Evolutionary conservation across 2,888 invertebrate genomes (phyloP).

Genomic region (Priocnemis perturbator): DNA sequence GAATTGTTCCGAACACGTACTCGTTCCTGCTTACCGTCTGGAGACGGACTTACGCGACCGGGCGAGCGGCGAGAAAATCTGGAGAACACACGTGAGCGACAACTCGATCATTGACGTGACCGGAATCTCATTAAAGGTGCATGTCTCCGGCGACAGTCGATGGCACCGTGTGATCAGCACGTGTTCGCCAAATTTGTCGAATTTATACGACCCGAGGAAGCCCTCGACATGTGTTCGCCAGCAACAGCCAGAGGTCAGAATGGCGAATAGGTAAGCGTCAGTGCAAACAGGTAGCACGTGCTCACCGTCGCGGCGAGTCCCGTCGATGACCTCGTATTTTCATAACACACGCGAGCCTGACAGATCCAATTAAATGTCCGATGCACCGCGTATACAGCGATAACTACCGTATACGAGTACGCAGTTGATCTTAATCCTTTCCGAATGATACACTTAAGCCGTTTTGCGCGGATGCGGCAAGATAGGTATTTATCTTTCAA

Average conservation of each 20-base stretch:
- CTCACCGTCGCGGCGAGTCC: constrained; percentile 12
- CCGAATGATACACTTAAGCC: no score
- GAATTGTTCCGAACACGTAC: no score
- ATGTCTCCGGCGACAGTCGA: constrained; percentile 20
- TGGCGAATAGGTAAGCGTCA: constrained; percentile 27
- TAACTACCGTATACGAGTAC: no score
- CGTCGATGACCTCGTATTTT: background rate
- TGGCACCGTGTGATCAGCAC: constrained; percentile 40
- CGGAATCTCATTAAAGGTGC: constrained; percentile 62
- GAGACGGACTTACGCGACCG: no score
- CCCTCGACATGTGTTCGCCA: constrained; percentile 53
- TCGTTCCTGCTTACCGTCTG: no score
- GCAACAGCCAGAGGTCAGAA: constrained; percentile 40
- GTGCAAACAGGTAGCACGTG: constrained; percentile 57
- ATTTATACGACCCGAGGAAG: constrained; percentile 26
- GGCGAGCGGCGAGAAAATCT: constrained; percentile 16
- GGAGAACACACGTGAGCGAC: constrained; percentile 21
- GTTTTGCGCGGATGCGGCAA: no score
- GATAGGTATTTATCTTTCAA: no score
- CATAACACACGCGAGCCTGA: no score
- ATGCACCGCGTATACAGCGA: no score
- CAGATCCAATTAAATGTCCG: no score
- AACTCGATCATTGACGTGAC: constrained; percentile 52
- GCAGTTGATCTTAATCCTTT: no score
- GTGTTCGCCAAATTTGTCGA: constrained; percentile 58